Percentiles rank a stretch among this genome's conserved stretches.
phyloP scores from a whole-genome alignment of 2,113 vertebrate genomes.

The Pseudolaguvia tuberculata region DNA sequence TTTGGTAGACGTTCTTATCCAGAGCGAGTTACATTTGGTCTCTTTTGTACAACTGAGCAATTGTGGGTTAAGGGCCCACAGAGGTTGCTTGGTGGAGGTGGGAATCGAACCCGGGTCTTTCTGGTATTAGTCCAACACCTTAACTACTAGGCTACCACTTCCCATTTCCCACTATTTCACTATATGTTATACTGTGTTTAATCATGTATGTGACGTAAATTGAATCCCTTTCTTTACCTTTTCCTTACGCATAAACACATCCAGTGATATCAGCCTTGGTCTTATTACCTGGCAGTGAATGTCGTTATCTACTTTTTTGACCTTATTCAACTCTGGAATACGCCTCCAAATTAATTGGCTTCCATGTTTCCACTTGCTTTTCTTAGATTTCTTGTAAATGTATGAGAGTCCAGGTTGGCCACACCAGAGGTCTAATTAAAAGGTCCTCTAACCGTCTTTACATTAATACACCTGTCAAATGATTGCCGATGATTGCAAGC shows the following conservation, averaged over 20 bases:
- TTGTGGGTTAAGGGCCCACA: too few species aligned
- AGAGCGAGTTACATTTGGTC: too few species aligned
- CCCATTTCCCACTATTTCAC: too few species aligned
- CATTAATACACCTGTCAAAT: not conserved
- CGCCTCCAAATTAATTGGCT: not conserved
- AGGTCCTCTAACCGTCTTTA: not conserved
- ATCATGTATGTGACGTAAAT: too few species aligned
- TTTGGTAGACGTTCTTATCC: too few species aligned
- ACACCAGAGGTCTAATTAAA: not conserved
- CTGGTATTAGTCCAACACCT: too few species aligned
- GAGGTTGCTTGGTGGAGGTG: too few species aligned
- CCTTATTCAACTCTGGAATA: not conserved
- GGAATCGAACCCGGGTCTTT: too few species aligned
- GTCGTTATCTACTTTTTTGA: not conserved
- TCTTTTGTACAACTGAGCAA: too few species aligned
- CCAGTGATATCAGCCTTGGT: not conserved
- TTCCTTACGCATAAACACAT: not conserved
- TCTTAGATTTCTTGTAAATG: not conserved
- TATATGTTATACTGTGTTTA: too few species aligned
- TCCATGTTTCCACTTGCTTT: not conserved
- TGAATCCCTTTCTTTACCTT: too few species aligned
- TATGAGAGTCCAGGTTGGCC: not conserved
- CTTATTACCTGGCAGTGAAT: not conserved
- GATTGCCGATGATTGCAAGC: not conserved
- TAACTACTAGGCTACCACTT: too few species aligned